Conservation (phyloP, 92 coral and sea anemone species). For the Meandrina meandrites region DNA sequence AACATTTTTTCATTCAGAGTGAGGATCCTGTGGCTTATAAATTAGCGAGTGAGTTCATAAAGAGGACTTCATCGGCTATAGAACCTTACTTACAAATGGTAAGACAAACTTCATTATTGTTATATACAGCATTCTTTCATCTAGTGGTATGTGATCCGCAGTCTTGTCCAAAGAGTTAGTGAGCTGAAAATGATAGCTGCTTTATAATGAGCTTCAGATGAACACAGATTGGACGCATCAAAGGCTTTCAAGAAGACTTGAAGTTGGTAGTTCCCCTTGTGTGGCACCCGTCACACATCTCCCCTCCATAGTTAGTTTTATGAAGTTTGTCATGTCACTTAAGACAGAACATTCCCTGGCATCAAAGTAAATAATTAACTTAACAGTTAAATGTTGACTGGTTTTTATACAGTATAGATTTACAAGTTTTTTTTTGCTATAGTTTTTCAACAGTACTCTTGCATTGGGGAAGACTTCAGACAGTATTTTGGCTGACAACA, state of each 20-base stretch:
- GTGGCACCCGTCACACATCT: no score
- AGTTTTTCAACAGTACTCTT: slow-evolving; percentile 93
- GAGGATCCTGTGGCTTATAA: slow-evolving; percentile 77
- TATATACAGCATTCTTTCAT: background rate
- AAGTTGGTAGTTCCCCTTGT: no score
- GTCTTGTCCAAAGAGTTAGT: background rate
- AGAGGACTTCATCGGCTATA: slow-evolving; percentile 75
- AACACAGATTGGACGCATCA: no score
- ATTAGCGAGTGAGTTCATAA: slow-evolving; percentile 75
- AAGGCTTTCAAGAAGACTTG: no score
- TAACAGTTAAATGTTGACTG: background rate
- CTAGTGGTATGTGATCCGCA: background rate
- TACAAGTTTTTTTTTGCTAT: background rate
- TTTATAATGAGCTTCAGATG: no score
- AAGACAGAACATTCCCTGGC: no score
- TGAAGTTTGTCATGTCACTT: no score
- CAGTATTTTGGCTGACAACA: slow-evolving; percentile 66
- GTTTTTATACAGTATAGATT: background rate
- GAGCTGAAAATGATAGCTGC: background rate
- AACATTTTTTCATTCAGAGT: slow-evolving; percentile 42
- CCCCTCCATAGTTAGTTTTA: no score
- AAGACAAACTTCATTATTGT: slow-evolving; percentile 1
- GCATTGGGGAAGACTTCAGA: slow-evolving; percentile 80
- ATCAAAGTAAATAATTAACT: no score
- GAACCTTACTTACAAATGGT: slow-evolving; percentile 94